phyloP scores from a whole-genome alignment of 2,113 vertebrate species.

The Ondatra zibethicus region DNA sequence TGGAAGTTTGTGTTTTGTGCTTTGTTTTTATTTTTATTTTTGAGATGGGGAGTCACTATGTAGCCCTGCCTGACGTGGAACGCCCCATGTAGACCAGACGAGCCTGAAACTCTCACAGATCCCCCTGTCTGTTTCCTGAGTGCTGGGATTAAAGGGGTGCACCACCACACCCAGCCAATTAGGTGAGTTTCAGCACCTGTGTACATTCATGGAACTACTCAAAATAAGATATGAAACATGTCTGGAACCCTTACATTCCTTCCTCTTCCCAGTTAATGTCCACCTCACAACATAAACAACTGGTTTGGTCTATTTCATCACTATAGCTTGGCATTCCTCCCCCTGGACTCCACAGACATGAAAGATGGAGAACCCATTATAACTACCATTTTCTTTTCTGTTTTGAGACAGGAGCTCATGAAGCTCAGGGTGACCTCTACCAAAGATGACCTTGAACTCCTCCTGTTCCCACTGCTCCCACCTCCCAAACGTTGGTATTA shows the following conservation, averaged over 20 bases:
- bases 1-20: neutral
- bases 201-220: neutral
- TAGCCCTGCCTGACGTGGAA: neutral
- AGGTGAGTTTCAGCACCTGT: neutral
- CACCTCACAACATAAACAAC: neutral
- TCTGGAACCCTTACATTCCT: neutral
- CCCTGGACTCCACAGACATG: neutral
- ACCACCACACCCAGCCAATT: neutral
- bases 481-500: neutral
- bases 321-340: neutral
- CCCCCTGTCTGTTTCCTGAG: neutral
- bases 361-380: neutral
- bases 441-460: neutral
- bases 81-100: too few relatives aligned
- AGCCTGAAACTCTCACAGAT: neutral
- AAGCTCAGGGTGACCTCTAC: neutral
- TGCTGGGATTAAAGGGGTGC: neutral
- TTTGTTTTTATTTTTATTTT: neutral
- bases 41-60: neutral
- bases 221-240: neutral
- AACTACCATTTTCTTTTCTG: neutral
- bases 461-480: too few relatives aligned
- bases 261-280: neutral
- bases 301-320: slow-evolving; percentile 4
- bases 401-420: neutral